A percentile compares a stretch with the other conserved stretches of the same genome.
Conservation (phyloP, 2,888 invertebrate genomes). For the Aphidius colemani region DNA sequence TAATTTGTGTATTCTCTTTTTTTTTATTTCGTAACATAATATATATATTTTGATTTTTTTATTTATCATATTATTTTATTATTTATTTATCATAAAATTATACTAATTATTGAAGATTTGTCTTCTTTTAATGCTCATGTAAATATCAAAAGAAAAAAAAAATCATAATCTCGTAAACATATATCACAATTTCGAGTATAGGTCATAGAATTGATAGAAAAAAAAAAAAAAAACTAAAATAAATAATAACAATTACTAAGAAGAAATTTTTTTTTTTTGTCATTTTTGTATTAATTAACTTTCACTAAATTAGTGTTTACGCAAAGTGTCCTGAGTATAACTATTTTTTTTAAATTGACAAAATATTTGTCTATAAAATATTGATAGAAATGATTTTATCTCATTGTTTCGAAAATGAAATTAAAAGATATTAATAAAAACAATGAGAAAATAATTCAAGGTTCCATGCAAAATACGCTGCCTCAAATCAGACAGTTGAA, state of each 20-base stretch:
- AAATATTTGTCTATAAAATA: no score
- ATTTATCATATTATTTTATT: background rate
- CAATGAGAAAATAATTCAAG: no score
- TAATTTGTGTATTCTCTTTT: background rate
- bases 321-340: no score
- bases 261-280: no score
- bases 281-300: no score
- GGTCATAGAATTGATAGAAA: background rate
- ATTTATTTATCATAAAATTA: background rate
- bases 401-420: no score
- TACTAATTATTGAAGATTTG: background rate
- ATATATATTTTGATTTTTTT: background rate
- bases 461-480: no score
- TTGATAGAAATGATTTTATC: no score
- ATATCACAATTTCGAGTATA: background rate
- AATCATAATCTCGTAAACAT: slow-evolving; percentile 3
- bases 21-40: background rate
- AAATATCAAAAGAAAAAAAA: background rate
- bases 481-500: no score
- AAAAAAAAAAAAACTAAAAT: slow-evolving; percentile 2
- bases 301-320: no score
- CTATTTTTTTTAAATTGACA: no score
- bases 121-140: slow-evolving; percentile 9
- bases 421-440: no score
- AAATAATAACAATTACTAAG: background rate